phyloP scores from a whole-genome alignment of 2,888 invertebrate species.

The Stenurella melanura region DNA sequence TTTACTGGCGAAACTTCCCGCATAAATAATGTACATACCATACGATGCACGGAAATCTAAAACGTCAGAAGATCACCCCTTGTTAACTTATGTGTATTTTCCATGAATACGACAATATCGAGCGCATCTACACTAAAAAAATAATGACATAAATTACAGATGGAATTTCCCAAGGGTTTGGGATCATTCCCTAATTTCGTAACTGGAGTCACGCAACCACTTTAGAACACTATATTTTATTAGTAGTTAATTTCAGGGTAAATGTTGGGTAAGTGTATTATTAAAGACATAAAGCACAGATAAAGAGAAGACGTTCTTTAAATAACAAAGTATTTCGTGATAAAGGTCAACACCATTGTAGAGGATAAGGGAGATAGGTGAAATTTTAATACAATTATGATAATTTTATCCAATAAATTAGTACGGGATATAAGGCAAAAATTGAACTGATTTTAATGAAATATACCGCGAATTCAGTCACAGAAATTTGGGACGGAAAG shows the following conservation, averaged over 20 bases:
- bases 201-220: conserved; percentile 52
- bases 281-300: conserved; percentile 22
- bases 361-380: neutral
- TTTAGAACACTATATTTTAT: conserved; percentile 52
- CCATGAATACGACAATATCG: conserved; percentile 33
- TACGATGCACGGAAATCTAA: conserved; percentile 19
- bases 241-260: conserved; percentile 50
- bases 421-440: no score
- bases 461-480: no score
- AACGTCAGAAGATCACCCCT: conserved; percentile 27
- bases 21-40: conserved; percentile 21
- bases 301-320: conserved; percentile 1
- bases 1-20: conserved; percentile 11
- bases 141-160: conserved; percentile 42
- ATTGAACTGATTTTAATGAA: no score
- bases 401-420: neutral
- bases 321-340: conserved; percentile 1
- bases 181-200: conserved; percentile 50
- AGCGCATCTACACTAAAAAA: conserved; percentile 45
- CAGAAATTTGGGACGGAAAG: no score
- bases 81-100: conserved; percentile 28
- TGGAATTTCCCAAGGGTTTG: conserved; percentile 45
- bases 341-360: neutral
- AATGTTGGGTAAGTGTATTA: conserved; percentile 35
- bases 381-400: neutral